Evolutionary conservation across 2,113 vertebrate genomes (phyloP).

Genomic region (Tychaedon coryphoeus): DNA sequence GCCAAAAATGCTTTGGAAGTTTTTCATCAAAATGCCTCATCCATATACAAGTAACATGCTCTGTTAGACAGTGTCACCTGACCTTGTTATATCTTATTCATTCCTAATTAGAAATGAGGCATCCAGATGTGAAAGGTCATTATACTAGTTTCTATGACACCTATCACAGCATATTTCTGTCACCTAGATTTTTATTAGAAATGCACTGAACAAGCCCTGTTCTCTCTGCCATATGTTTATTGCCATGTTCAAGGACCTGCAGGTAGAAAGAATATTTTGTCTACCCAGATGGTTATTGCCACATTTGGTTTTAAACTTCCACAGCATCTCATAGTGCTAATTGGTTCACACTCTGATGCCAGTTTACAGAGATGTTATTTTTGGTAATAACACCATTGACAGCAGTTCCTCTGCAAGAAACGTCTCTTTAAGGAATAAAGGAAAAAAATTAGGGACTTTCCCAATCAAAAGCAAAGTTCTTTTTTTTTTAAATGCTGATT

Average conservation of each 20-base stretch:
- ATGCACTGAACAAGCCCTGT: slow-evolving; percentile 25
- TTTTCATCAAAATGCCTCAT: slow-evolving; percentile 19
- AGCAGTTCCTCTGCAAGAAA: not conserved
- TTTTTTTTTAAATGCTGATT: not conserved
- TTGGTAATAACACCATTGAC: not conserved
- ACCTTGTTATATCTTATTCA: slow-evolving; percentile 54
- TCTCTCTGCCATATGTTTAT: slow-evolving; percentile 54
- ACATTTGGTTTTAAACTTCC: slow-evolving; percentile 32
- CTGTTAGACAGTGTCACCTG: slow-evolving; percentile 9
- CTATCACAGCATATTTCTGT: slow-evolving; percentile 45
- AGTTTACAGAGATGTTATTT: slow-evolving; percentile 18
- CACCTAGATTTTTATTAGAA: slow-evolving; percentile 55
- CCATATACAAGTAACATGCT: not conserved
- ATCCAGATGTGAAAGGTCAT: slow-evolving; percentile 59
- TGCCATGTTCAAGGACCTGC: slow-evolving; percentile 24
- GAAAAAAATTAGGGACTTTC: not conserved
- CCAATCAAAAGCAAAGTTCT: not conserved
- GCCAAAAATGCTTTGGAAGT: not conserved
- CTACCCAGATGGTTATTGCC: slow-evolving; percentile 51
- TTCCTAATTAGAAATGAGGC: slow-evolving; percentile 45
- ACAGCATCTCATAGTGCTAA: slow-evolving; percentile 42
- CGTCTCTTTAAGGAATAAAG: not conserved
- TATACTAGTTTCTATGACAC: slow-evolving; percentile 21
- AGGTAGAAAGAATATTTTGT: slow-evolving; percentile 57
- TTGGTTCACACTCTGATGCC: slow-evolving; percentile 33